A percentile compares a stretch with the other conserved stretches of the same genome.
Evolutionary conservation across 2,113 vertebrate genomes (phyloP).

Genomic region (Lampris incognitus): DNA sequence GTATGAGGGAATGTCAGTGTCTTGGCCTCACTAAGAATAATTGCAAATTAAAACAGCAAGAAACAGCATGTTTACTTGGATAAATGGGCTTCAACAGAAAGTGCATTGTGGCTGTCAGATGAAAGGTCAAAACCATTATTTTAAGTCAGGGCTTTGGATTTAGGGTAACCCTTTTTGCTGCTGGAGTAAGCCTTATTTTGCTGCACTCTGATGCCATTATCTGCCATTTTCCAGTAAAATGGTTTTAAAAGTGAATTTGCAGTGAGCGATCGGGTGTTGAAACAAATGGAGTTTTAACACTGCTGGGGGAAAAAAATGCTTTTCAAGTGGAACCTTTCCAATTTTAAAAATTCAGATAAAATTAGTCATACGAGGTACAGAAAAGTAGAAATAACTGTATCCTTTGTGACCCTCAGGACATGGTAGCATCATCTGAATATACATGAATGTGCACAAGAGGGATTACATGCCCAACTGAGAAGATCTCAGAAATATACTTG

Average conservation of each 20-base stretch:
- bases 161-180: conserved; percentile 59
- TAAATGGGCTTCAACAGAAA: conserved; percentile 23
- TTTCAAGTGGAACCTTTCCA: background rate
- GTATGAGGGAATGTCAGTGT: conserved; percentile 8
- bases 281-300: conserved; percentile 13
- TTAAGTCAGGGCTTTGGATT: conserved; percentile 47
- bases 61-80: conserved; percentile 34
- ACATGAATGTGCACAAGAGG: background rate
- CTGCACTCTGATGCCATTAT: conserved; percentile 19
- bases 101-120: conserved; percentile 11
- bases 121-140: conserved; percentile 67
- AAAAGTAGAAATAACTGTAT: background rate
- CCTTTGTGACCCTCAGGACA: background rate
- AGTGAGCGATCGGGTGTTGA: background rate
- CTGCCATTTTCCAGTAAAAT: conserved; percentile 15
- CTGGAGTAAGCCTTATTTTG: background rate
- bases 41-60: conserved; percentile 34
- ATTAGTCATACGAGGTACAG: background rate
- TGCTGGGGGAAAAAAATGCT: background rate
- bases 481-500: background rate
- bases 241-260: conserved; percentile 25
- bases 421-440: background rate
- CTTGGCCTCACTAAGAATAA: conserved; percentile 15
- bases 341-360: background rate
- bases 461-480: background rate